Conservation (phyloP, 2,797 vertebrate species). For the Chiroxiphia lanceolata region DNA sequence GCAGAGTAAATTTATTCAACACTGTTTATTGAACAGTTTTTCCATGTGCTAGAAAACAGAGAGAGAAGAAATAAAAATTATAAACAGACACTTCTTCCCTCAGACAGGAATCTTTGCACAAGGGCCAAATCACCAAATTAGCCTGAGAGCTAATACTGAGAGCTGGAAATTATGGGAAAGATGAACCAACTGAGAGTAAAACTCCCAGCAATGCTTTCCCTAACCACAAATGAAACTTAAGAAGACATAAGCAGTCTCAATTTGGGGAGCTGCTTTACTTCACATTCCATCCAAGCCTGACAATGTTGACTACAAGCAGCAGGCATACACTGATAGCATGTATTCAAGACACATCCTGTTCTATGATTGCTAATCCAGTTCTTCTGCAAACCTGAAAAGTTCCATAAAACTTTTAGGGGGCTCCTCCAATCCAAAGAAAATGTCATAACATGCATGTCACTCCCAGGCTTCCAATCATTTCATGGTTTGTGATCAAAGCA, state of each 20-base stretch:
- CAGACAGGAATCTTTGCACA: background rate
- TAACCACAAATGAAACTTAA: background rate
- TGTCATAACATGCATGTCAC: background rate
- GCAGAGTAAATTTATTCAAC: background rate
- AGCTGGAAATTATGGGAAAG: background rate
- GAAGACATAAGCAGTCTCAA: background rate
- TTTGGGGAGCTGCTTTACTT: background rate
- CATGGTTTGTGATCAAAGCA: background rate
- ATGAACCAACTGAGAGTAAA: background rate
- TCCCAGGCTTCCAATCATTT: background rate
- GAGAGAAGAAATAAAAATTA: conserved; percentile 20
- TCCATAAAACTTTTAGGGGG: background rate
- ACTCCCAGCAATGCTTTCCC: background rate
- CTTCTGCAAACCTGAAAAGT: background rate
- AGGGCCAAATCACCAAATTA: background rate
- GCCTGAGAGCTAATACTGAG: background rate
- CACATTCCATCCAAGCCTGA: background rate
- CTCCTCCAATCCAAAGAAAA: background rate
- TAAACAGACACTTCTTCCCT: conserved; percentile 15
- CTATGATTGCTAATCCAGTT: background rate
- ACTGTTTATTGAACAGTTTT: conserved; percentile 11
- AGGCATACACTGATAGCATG: background rate
- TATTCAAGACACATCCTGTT: background rate
- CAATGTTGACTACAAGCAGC: background rate
- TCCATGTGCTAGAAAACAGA: background rate